These are phyloP conservation scores for Lerema accius DNA, from an alignment of 1,140 invertebrate genomes.

Conservation along the genomic window DNA sequence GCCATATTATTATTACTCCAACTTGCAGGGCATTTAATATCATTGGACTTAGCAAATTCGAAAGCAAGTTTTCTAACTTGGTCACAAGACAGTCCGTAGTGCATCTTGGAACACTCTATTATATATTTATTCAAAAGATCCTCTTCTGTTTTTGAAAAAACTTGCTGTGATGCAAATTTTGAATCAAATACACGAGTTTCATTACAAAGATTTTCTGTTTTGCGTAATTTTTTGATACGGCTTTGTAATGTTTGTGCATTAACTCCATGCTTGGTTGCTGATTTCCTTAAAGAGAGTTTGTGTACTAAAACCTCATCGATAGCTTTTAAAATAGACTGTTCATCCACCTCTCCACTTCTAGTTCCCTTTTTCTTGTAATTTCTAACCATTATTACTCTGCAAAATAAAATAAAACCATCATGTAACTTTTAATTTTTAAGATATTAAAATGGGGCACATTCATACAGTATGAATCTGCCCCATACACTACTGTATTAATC, in stretches of 20 bases:
- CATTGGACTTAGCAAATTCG: neutral
- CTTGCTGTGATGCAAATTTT: conserved; percentile 9
- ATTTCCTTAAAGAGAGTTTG: conserved; percentile 24
- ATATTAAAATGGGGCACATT: too few relatives aligned
- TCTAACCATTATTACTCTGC: conserved; percentile 5
- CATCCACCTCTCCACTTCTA: conserved; percentile 16
- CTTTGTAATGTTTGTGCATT: conserved; percentile 27
- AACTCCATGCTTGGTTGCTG: conserved; percentile 17
- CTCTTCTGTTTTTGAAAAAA: conserved; percentile 1
- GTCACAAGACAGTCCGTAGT: too few relatives aligned
- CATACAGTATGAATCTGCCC: too few relatives aligned
- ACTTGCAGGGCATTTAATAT: conserved; percentile 9
- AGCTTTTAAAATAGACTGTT: neutral
- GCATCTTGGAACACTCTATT: too few relatives aligned
- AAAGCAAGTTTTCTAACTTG: too few relatives aligned
- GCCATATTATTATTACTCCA: conserved; percentile 18
- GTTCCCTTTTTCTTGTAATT: conserved; percentile 24
- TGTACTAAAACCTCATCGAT: neutral
- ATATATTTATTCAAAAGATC: too few relatives aligned
- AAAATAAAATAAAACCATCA: too few relatives aligned
- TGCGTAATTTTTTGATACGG: conserved; percentile 18
- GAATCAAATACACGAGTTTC: conserved; percentile 10
- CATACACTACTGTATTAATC: too few relatives aligned
- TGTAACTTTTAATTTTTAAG: too few relatives aligned
- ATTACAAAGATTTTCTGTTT: neutral